Conservation (phyloP, 2,113 vertebrate species). For the Procavia capensis region DNA sequence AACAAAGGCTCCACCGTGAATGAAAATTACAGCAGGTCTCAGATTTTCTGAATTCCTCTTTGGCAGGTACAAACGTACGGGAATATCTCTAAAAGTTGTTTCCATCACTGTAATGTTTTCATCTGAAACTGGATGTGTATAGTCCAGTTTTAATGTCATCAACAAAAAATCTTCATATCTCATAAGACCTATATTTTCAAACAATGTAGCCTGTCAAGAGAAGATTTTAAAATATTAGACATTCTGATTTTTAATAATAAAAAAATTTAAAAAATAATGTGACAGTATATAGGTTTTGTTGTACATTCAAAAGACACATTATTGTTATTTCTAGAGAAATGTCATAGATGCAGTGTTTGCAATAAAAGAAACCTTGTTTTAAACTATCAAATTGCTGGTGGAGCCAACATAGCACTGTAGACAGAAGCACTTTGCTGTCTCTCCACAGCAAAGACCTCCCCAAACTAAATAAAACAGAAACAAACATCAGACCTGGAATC, state of each 20-base stretch:
- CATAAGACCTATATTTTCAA: conserved; percentile 88
- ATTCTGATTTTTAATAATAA: not conserved
- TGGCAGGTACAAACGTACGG: conserved; percentile 91
- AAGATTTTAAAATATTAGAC: not conserved
- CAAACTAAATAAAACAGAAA: too few species aligned
- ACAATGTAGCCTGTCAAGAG: conserved; percentile 81
- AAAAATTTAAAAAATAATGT: not conserved
- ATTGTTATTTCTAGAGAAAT: not conserved
- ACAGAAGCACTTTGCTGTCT: too few species aligned
- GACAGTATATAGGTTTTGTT: not conserved
- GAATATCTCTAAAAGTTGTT: conserved; percentile 85
- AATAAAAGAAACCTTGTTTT: not conserved
- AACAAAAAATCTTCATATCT: conserved; percentile 88
- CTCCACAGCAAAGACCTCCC: too few species aligned
- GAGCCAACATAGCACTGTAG: too few species aligned
- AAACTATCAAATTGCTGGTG: not conserved
- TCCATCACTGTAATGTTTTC: conserved; percentile 88
- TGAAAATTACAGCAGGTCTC: conserved; percentile 90
- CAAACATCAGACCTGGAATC: too few species aligned
- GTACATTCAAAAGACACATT: not conserved
- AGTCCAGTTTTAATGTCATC: conserved; percentile 50
- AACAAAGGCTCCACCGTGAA: conserved; percentile 94
- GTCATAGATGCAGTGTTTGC: not conserved
- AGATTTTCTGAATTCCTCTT: conserved; percentile 56
- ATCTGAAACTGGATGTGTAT: conserved; percentile 84